Evolutionary conservation across 2,113 vertebrate species (phyloP).

Genomic region (Tragelaphus scriptus): DNA sequence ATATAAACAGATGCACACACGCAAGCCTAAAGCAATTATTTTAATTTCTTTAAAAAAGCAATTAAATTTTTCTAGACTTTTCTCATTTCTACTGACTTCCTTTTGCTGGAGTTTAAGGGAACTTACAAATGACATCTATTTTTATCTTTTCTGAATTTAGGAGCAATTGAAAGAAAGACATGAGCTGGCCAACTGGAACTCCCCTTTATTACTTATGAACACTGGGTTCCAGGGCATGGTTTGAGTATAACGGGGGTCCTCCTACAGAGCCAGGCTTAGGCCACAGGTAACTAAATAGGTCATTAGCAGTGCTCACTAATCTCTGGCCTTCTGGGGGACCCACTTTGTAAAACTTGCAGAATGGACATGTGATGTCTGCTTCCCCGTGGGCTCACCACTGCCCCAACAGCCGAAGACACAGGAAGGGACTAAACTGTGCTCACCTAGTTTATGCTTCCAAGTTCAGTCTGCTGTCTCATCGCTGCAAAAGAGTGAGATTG

Average conservation of each 20-base stretch:
- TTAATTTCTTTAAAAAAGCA: neutral
- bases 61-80: neutral
- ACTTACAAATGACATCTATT: neutral
- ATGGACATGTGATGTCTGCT: neutral
- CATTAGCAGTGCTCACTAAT: neutral
- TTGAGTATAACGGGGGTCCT: neutral
- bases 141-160: neutral
- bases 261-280: neutral
- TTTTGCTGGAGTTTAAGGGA: neutral
- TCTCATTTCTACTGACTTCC: neutral
- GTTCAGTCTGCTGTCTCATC: neutral
- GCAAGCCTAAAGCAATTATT: neutral
- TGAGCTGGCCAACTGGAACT: neutral
- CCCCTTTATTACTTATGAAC: neutral
- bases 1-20: neutral
- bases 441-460: neutral
- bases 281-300: neutral
- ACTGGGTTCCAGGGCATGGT: too few species aligned
- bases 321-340: neutral
- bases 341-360: neutral
- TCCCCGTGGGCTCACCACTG: fast-evolving
- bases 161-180: neutral
- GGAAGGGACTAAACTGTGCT: neutral
- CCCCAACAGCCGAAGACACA: neutral
- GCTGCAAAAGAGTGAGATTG: neutral